These are phyloP conservation scores for Caenorhabditis japonica DNA, from an alignment of 2,888 invertebrate genomes.

Conservation along the genomic window DNA sequence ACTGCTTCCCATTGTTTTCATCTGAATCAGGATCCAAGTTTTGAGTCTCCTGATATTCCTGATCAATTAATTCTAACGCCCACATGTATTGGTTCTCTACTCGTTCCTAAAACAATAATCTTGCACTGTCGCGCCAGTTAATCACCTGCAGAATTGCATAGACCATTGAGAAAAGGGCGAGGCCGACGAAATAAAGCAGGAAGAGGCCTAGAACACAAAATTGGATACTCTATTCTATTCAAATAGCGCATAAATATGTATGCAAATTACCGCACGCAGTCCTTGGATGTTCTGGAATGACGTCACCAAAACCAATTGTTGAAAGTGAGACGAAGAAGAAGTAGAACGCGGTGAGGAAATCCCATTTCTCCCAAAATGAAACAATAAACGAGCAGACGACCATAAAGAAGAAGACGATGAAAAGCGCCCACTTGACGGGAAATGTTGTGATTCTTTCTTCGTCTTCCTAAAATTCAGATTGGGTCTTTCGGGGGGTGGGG, in stretches of 20 bases:
- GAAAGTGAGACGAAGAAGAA: conserved; percentile 73
- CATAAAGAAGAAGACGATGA: conserved; percentile 65
- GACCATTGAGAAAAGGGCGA: conserved; percentile 73
- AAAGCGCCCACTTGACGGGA: conserved; percentile 57
- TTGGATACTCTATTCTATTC: not conserved
- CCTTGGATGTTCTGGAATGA: conserved; percentile 72
- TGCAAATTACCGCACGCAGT: conserved; percentile 63
- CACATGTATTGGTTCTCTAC: conserved; percentile 73
- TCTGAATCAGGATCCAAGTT: conserved; percentile 41
- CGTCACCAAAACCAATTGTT: conserved; percentile 75
- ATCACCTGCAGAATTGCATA: conserved; percentile 68
- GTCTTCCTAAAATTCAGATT: conserved; percentile 42
- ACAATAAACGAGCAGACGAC: conserved; percentile 70
- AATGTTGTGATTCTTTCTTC: conserved; percentile 48
- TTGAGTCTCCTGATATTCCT: conserved; percentile 59
- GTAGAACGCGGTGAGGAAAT: conserved; percentile 72
- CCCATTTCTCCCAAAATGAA: conserved; percentile 73
- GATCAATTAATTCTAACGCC: conserved; percentile 71
- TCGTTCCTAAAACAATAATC: conserved; percentile 49
- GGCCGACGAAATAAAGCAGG: conserved; percentile 70
- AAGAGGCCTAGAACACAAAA: conserved; percentile 63
- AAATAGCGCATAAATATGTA: conserved; percentile 6
- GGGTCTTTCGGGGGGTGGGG: too few relatives aligned
- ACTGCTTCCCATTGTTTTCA: conserved; percentile 2
- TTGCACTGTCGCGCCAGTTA: too few relatives aligned